Base-by-base conservation (phyloP, 1,140 invertebrate genomes). In the Formica selysi region DNA sequence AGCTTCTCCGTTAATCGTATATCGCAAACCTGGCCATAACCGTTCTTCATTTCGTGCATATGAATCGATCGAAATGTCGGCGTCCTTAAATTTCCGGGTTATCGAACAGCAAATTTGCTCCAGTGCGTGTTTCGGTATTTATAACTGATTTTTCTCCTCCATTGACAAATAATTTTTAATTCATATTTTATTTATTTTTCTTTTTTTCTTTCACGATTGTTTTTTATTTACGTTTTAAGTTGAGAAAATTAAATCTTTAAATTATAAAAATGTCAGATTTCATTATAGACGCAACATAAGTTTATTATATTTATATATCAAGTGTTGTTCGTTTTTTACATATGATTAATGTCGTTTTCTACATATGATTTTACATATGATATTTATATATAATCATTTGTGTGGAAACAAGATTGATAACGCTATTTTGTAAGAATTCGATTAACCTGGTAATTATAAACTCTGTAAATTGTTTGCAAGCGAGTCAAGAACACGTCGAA, bases 1-100 rank as follows among this genome's bases (percentile, higher is more conserved):
- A 85, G 65, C 62, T 85, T 91, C 80, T 85, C 87, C 87, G 87
- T 91, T 90, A 90, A 32, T 36, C 74, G 38, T 80, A 44, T 54
- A 51, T 59, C 26, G 32, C 38, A 22, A 57, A 65, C 5, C 32
- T 16, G 38, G 26, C 38, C 64, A 85, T 76, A 38, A 67, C 26
- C 29, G 38, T 64, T 62, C 44, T 41, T 76, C 48, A 76, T 80
- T 65, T 36, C 57, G 19, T 54, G 87, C 78, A 79, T 68, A 80
- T 38, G 41, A 80, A 87, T 71, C 41, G 36, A 59, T 70, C 29
- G 64, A 62, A 29, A 6, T 74, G 38, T 8, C n/a, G 29, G 38
- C 26, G 10, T 74, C 48, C 16, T 22, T 48, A 22, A 79, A 90
- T 74, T 87, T 79, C 44, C 32, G 4, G 29, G 13, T 57, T 32